Conservation (phyloP, 2,888 invertebrate genomes). For the Tridacna gigas region DNA sequence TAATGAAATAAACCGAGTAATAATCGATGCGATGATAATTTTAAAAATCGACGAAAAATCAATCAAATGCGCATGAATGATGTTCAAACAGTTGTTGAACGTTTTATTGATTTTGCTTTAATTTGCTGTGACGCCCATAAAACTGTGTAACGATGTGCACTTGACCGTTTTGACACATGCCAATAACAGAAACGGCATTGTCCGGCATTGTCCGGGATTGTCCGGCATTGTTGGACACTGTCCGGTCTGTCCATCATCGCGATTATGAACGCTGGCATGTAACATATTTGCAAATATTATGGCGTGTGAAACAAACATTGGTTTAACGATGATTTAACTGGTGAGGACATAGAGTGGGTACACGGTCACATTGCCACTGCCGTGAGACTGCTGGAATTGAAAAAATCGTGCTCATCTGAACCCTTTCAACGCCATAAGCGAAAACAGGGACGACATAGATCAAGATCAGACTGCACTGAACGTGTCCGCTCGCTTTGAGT, state of each 20-base stretch:
- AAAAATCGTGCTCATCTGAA: too few relatives aligned
- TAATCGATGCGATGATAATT: constrained; percentile 17
- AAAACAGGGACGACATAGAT: too few relatives aligned
- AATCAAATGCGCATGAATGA: constrained; percentile 28
- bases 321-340: neutral
- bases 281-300: constrained; percentile 31
- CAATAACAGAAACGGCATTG: constrained; percentile 1
- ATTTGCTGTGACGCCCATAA: constrained; percentile 31
- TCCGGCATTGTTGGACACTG: constrained; percentile 22
- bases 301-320: constrained; percentile 26
- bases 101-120: constrained; percentile 32
- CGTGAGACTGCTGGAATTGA: too few relatives aligned
- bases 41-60: constrained; percentile 29
- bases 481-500: too few relatives aligned
- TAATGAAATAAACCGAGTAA: constrained; percentile 18
- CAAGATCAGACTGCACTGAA: too few relatives aligned
- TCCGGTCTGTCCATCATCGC: constrained; percentile 17
- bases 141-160: constrained; percentile 20
- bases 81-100: constrained; percentile 25
- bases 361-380: too few relatives aligned
- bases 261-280: constrained; percentile 17
- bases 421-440: too few relatives aligned
- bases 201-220: constrained; percentile 12
- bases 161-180: constrained; percentile 27
- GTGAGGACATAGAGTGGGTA: too few relatives aligned